Conservation (phyloP, 2,797 vertebrate genomes). For the Parauchenoglanis ngamensis region DNA sequence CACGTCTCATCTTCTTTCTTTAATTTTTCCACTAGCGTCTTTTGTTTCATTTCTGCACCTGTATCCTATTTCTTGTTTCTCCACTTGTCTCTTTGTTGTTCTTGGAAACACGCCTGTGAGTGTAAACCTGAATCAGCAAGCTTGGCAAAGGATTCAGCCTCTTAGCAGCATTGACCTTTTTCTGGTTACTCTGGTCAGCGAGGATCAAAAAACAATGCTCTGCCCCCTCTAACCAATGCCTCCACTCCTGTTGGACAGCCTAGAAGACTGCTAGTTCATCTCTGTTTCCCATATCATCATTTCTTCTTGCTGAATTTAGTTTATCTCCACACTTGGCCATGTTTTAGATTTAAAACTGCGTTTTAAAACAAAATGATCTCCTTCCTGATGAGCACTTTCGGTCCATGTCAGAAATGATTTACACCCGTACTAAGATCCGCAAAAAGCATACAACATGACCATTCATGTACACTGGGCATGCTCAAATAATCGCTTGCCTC, state of each 20-base stretch:
- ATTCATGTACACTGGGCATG: too few relatives aligned
- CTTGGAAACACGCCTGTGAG: neutral
- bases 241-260: neutral
- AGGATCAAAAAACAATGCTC: neutral
- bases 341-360: too few relatives aligned
- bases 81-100: neutral
- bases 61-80: neutral
- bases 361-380: too few relatives aligned
- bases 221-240: neutral
- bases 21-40: neutral
- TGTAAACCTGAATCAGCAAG: neutral
- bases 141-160: constrained; percentile 1
- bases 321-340: too few relatives aligned
- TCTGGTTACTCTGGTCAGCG: neutral
- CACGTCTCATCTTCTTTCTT: neutral
- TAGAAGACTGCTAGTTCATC: neutral
- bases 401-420: too few relatives aligned
- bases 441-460: too few relatives aligned
- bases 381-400: too few relatives aligned
- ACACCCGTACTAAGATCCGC: too few relatives aligned
- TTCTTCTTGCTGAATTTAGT: neutral
- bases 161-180: constrained; percentile 11
- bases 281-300: neutral
- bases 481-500: too few relatives aligned
- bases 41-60: neutral